Evolutionary conservation across 2,888 invertebrate species (phyloP), one percentile per base, ranked within the genome.

Genomic region (Perizoma flavofasciatum): DNA sequence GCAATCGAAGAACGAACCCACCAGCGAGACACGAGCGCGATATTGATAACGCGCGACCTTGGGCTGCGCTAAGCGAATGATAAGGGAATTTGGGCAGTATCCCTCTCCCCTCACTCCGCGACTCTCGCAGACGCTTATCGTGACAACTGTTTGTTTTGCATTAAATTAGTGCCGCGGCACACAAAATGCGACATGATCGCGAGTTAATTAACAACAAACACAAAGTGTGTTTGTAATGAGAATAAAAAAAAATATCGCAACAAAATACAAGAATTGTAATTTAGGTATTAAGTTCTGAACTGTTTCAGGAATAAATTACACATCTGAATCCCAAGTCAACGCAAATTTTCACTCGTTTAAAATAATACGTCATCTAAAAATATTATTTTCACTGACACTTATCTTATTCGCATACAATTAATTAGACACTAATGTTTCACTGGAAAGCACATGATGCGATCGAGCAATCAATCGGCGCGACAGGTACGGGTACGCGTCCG

Each of bases 41-140:
- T 63, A 43, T 70, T 85, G 90, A 91, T 90, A 90, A 85, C 81
- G 69, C 72, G 76, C 82, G 89, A 86, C 91, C 91, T 91, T 91
- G 89, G 66, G 74, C 73, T 70, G 79, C 75, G 82, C 81, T 85
- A 81, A 83, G 81, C 83, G 77, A 73, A 76, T 89, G 89, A 91
- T 90, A 90, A 89, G 86, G 74, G 81, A 87, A 87, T 80, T 89
- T 92, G 79, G 89, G 89, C 85, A 79, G 72, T 74, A 62, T 68
- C 74, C 72, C 53, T 64, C 64, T 59, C 22, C 57, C 22, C 66
- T 58, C 41, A 63, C 64, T 59, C 57, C 66, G 54, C 73, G 67
- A 67, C 75, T 73, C 76, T 79, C 80, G 78, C 76, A 67, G 73
- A 59, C 74, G 81, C 84, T 86, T 88, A 87, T 88, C 85, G 71